These are phyloP conservation scores for Pardosa pseudoannulata DNA, from an alignment of 2,888 invertebrate genomes.

Conservation along the genomic window DNA sequence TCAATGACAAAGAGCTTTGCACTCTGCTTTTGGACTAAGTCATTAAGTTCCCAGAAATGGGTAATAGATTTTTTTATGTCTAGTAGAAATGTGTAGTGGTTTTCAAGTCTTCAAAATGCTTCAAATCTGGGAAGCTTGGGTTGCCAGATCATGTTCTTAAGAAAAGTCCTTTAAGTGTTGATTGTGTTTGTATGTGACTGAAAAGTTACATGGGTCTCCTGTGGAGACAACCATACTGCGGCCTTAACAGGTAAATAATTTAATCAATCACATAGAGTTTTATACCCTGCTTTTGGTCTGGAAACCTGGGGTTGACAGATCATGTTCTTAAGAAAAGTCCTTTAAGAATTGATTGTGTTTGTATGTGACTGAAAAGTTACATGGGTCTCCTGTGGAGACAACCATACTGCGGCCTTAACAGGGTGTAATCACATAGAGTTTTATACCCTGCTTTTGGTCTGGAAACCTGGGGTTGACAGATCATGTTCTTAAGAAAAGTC, in stretches of 20 bases:
- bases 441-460: too few relatives aligned
- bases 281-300: too few relatives aligned
- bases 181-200: slow-evolving; percentile 76
- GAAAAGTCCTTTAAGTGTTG: slow-evolving; percentile 75
- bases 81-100: too few relatives aligned
- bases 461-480: slow-evolving; percentile 82
- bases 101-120: too few relatives aligned
- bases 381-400: slow-evolving; percentile 83
- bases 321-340: slow-evolving; percentile 74
- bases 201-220: slow-evolving; percentile 80
- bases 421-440: too few relatives aligned
- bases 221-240: slow-evolving; percentile 84
- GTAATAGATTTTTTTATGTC: too few relatives aligned
- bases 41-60: too few relatives aligned
- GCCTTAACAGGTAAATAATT: slow-evolving; percentile 80
- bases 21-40: too few relatives aligned
- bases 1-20: too few relatives aligned
- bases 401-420: slow-evolving; percentile 83
- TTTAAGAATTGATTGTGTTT: slow-evolving; percentile 76
- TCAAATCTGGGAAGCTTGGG: slow-evolving; percentile 84
- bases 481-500: slow-evolving; percentile 74
- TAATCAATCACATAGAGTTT: too few relatives aligned
- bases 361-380: slow-evolving; percentile 76
- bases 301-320: slow-evolving; percentile 82
- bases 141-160: slow-evolving; percentile 77